Conservation (phyloP, 92 coral and sea anemone species). For the Parazoanthus atlanticus region DNA sequence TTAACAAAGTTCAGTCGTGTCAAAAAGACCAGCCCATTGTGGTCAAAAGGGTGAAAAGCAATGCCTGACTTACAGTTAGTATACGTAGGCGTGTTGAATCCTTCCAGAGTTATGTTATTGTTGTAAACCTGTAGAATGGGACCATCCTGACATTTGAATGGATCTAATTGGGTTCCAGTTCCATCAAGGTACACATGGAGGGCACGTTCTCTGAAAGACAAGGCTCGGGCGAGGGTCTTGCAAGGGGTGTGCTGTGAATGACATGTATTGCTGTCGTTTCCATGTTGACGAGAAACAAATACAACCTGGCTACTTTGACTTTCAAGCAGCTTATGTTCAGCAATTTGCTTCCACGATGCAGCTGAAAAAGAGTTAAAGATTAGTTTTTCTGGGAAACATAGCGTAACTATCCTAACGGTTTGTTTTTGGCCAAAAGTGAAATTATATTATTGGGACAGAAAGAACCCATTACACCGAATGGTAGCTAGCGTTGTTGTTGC, state of each 20-base stretch:
- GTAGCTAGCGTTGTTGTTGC: too few relatives aligned
- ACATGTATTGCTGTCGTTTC: slow-evolving; percentile 8
- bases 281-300: not conserved
- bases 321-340: not conserved
- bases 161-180: not conserved
- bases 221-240: slow-evolving; percentile 2
- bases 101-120: not conserved
- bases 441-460: too few relatives aligned
- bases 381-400: too few relatives aligned
- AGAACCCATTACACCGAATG: too few relatives aligned
- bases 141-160: not conserved
- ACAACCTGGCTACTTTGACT: not conserved
- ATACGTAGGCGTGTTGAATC: not conserved
- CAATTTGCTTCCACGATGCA: not conserved
- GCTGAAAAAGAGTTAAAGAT: not conserved
- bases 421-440: too few relatives aligned
- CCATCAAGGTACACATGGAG: slow-evolving; percentile 26
- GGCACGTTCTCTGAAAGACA: not conserved
- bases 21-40: not conserved
- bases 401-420: too few relatives aligned
- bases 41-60: not conserved
- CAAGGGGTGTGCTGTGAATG: not conserved
- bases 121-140: not conserved
- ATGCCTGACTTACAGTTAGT: not conserved
- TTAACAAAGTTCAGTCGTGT: not conserved